Conservation (phyloP, 1,140 invertebrate species). For the Ips nitidus region DNA sequence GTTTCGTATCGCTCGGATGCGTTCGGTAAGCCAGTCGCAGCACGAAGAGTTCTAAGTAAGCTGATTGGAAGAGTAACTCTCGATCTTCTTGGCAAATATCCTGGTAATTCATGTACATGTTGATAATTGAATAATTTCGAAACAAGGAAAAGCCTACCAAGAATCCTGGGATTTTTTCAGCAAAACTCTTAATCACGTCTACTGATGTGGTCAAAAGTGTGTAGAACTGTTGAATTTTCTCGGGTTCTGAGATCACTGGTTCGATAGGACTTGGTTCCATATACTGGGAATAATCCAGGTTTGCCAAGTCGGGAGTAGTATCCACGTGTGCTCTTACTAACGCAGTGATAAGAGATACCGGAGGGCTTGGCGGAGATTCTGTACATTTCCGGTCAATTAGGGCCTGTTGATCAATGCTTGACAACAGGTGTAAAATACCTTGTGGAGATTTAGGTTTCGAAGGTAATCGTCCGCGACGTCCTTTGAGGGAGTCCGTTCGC, state of each 20-base stretch:
- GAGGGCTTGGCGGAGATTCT: conserved; percentile 90
- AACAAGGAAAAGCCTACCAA: conserved; percentile 14
- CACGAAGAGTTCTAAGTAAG: conserved; percentile 92
- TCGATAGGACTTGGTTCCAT: conserved; percentile 67
- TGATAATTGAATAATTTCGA: neutral
- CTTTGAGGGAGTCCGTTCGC: conserved; percentile 94
- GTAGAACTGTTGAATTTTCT: conserved; percentile 92
- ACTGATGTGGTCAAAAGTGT: conserved; percentile 86
- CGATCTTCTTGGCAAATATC: conserved; percentile 87
- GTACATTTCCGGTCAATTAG: too few relatives aligned
- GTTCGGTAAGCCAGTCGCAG: conserved; percentile 89
- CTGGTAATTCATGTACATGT: conserved; percentile 56
- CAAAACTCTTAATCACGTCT: conserved; percentile 89
- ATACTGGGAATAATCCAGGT: conserved; percentile 86
- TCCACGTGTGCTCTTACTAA: conserved; percentile 92
- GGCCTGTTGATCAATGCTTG: too few relatives aligned
- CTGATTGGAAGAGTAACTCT: conserved; percentile 90
- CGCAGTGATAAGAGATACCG: conserved; percentile 89
- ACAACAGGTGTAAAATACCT: conserved; percentile 19
- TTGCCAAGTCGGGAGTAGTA: conserved; percentile 89
- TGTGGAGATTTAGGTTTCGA: conserved; percentile 96
- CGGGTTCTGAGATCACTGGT: conserved; percentile 72
- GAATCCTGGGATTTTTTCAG: conserved; percentile 87
- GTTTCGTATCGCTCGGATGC: conserved; percentile 78
- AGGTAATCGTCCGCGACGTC: conserved; percentile 89